Evolutionary conservation across 2,113 vertebrate species (phyloP).

Genomic region (Puntigrus tetrazona): DNA sequence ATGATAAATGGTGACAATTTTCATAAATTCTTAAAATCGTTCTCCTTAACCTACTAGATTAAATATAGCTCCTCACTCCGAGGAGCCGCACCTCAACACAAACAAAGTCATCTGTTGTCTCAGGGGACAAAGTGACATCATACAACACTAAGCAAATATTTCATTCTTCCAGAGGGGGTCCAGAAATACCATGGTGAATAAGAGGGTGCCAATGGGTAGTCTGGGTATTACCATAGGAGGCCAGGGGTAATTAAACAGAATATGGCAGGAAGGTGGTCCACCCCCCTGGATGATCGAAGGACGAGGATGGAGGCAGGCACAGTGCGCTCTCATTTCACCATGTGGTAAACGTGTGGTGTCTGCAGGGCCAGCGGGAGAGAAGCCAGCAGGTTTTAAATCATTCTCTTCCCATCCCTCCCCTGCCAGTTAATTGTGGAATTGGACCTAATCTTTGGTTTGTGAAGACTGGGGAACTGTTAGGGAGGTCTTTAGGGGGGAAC

Average conservation of each 20-base stretch:
- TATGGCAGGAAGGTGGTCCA: slow-evolving; percentile 22
- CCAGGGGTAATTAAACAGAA: slow-evolving; percentile 33
- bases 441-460: slow-evolving; percentile 13
- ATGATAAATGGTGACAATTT: not conserved
- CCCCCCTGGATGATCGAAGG: not conserved
- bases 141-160: not conserved
- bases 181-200: slow-evolving; percentile 2
- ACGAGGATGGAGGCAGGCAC: not conserved
- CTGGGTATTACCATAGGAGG: slow-evolving; percentile 9
- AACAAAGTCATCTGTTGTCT: not conserved
- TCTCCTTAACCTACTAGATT: not conserved
- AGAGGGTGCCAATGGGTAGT: not conserved
- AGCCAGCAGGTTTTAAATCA: slow-evolving; percentile 44
- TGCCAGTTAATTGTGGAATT: slow-evolving; percentile 31
- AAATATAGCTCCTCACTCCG: too few relatives aligned
- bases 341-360: slow-evolving; percentile 25
- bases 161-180: not conserved
- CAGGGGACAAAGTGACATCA: not conserved
- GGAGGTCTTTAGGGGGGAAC: slow-evolving; percentile 11
- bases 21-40: not conserved
- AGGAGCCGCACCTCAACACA: not conserved
- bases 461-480: not conserved
- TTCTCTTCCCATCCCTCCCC: not conserved
- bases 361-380: slow-evolving; percentile 21
- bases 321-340: slow-evolving; percentile 15